phyloP scores from a whole-genome alignment of 1,140 invertebrate species.

The Pomacea maculata region DNA sequence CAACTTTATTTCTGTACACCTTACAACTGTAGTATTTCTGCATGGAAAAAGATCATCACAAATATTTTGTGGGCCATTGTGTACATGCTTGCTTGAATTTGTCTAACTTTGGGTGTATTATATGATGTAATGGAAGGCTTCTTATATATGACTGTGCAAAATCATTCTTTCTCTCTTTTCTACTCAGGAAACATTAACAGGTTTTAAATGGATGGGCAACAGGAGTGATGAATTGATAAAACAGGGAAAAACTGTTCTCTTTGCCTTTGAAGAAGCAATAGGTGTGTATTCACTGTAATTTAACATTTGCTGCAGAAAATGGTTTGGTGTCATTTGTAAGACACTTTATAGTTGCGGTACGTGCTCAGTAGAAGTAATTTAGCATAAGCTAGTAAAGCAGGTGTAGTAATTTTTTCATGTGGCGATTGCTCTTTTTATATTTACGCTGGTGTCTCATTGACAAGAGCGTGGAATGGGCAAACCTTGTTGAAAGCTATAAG shows the following conservation, averaged over 20 bases:
- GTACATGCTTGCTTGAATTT: too few species aligned
- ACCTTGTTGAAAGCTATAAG: too few species aligned
- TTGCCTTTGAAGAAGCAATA: constrained; percentile 89
- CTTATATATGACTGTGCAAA: too few species aligned
- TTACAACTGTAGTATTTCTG: background rate
- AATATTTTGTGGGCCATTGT: background rate
- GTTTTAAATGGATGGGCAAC: constrained; percentile 99
- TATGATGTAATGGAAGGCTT: too few species aligned
- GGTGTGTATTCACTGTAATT: constrained; percentile 49
- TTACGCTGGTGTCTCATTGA: too few species aligned
- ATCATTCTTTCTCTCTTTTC: background rate
- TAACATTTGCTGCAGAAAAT: background rate
- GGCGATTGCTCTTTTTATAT: too few species aligned
- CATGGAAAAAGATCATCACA: background rate
- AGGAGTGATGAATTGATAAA: constrained; percentile 77
- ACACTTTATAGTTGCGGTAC: background rate
- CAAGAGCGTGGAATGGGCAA: too few species aligned
- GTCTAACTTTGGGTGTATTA: too few species aligned
- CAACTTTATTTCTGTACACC: background rate
- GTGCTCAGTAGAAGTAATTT: too few species aligned
- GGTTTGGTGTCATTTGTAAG: background rate
- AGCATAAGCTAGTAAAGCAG: too few species aligned
- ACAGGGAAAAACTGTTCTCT: constrained; percentile 77
- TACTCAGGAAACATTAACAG: constrained; percentile 89
- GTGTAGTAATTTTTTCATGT: too few species aligned